These are phyloP conservation scores for Dorcus hopei DNA, from an alignment of 2,888 invertebrate species.

Conservation along the genomic window DNA sequence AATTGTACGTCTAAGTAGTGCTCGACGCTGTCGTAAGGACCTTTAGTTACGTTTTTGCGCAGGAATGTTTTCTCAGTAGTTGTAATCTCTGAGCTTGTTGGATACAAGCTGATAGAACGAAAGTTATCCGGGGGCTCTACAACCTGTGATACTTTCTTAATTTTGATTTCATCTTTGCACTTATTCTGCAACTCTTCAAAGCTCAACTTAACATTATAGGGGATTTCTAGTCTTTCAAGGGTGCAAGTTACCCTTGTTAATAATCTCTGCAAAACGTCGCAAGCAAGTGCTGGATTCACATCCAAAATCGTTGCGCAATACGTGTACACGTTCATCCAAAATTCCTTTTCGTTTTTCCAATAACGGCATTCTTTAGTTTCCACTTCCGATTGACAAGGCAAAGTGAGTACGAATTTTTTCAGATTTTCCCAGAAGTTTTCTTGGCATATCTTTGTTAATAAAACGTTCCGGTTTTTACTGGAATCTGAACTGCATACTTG, in stretches of 20 bases:
- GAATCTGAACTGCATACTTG: slow-evolving; percentile 43
- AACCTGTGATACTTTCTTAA: slow-evolving; percentile 47
- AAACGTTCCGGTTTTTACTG: slow-evolving; percentile 19
- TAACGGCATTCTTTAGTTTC: slow-evolving; percentile 23
- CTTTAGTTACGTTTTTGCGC: slow-evolving; percentile 58
- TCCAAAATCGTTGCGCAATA: slow-evolving; percentile 44
- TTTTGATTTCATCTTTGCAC: slow-evolving; percentile 18
- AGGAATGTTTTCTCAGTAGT: slow-evolving; percentile 46
- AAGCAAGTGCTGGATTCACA: slow-evolving; percentile 35
- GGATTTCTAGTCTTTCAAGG: slow-evolving; percentile 28
- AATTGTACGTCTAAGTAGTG: slow-evolving; percentile 81
- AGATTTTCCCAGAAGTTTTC: slow-evolving; percentile 28
- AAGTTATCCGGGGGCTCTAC: slow-evolving; percentile 53
- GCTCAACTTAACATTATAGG: slow-evolving; percentile 32
- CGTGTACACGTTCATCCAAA: slow-evolving; percentile 29
- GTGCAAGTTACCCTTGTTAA: slow-evolving; percentile 29
- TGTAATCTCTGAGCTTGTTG: slow-evolving; percentile 49
- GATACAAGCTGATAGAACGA: slow-evolving; percentile 56
- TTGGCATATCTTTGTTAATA: slow-evolving; percentile 24
- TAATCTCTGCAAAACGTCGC: slow-evolving; percentile 35
- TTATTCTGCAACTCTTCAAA: slow-evolving; percentile 40
- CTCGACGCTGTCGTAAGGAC: slow-evolving; percentile 60
- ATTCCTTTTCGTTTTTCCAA: slow-evolving; percentile 28
- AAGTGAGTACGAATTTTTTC: slow-evolving; percentile 22
- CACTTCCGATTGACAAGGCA: slow-evolving; percentile 20